Evolutionary conservation across 2,888 invertebrate genomes (phyloP), one percentile per base, ranked within the genome.

Genomic region (Netelia virgata): DNA sequence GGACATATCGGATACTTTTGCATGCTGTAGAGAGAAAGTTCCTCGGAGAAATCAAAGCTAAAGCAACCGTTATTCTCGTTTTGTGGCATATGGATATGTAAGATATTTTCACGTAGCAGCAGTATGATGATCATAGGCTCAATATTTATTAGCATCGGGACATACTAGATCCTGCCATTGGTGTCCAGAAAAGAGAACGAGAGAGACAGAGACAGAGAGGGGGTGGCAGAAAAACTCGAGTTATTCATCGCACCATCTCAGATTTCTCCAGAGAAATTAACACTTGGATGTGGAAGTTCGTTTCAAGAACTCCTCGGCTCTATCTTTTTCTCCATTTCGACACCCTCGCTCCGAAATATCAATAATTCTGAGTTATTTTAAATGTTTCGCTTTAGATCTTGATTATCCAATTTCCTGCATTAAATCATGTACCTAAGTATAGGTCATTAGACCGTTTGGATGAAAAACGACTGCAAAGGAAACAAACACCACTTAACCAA

Each of bases 81-180:
- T 18, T 47, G 0, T 10, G 28, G 28, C 14, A 63, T 53, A n/a
- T 43, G 53, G 50, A 57, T 66, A 76, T 81, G 82, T 85, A 86
- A 82, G 70, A 86, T 88, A 86, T 88, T 88, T 69, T 88, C 78
- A 82, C 87, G 84, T 78, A 57, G 77, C 73, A 66, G 69, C 76
- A 66, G 57, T 57, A 64, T 61, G 57, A 69, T 86, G 86, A 88
- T 88, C 87, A 87, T 87, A 88, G 84, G 79, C 75, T 80, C 88
- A 88, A 88, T 88, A 88, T 88, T 88, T 87, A 88, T 88, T 86
- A 87, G 86, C 77, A 78, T 76, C 82, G 75, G 83, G 82, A 87
- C 80, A 72, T 61, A 75, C 66, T 28, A 23, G 68, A 57, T 78
- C 43, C 61, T 64, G 53, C 70, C 11, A 75, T 79, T 53, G 82